These are phyloP conservation scores for Thaumetopoea pityocampa DNA, from an alignment of 1,140 invertebrate species.

Conservation along the genomic window DNA sequence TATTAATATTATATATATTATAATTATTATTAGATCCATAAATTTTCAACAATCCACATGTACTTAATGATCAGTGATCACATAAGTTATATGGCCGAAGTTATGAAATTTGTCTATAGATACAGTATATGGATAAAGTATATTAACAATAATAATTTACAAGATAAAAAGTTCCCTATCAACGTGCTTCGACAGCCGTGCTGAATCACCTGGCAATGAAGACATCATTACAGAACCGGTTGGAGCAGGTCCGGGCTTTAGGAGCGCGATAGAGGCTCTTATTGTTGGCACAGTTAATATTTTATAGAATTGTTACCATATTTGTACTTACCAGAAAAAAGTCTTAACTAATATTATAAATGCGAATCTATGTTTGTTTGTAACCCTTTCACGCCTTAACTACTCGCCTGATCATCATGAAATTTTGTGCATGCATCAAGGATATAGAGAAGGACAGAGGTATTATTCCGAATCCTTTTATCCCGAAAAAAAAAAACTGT, in stretches of 20 bases:
- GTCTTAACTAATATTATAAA: too few species aligned
- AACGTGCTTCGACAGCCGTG: conserved; percentile 29
- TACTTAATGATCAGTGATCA: too few species aligned
- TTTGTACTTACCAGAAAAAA: conserved; percentile 15
- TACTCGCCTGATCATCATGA: too few species aligned
- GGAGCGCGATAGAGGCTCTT: conserved; percentile 14
- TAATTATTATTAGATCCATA: too few species aligned
- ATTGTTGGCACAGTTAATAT: conserved; percentile 12
- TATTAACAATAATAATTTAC: conserved; percentile 18
- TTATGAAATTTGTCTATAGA: conserved; percentile 4
- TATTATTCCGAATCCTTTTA: too few species aligned
- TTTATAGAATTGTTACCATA: conserved; percentile 12
- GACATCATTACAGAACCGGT: conserved; percentile 68
- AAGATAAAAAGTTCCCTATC: conserved; percentile 32
- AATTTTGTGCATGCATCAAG: too few species aligned
- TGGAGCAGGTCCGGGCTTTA: conserved; percentile 23
- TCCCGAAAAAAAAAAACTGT: too few species aligned
- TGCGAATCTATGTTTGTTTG: too few species aligned
- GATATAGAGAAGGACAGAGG: too few species aligned
- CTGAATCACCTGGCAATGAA: conserved; percentile 63
- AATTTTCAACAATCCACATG: too few species aligned
- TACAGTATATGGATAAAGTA: conserved; percentile 9
- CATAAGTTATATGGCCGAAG: not conserved
- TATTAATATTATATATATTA: too few species aligned
- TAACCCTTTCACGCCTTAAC: too few species aligned